These are phyloP conservation scores for Datnioides undecimradiatus DNA, from an alignment of 2,113 vertebrate genomes.

Conservation along the genomic window DNA sequence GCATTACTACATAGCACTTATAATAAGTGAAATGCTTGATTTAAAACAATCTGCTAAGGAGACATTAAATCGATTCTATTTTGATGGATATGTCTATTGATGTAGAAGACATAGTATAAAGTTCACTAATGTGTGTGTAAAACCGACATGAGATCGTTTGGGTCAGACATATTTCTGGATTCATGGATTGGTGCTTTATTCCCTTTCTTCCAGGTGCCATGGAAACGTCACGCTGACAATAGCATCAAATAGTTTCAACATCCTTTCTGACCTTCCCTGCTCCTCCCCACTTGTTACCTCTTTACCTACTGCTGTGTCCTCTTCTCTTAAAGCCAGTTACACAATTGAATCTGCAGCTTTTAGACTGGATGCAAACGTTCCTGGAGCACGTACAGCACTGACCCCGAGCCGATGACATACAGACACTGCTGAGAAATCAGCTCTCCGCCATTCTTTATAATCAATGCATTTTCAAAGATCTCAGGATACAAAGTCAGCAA, in stretches of 20 bases:
- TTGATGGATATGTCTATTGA: neutral
- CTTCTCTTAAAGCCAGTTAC: neutral
- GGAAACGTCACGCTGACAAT: no score
- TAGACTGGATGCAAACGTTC: neutral
- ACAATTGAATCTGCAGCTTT: neutral
- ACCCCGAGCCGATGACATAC: neutral
- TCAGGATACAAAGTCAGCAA: neutral
- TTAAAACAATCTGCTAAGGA: no score
- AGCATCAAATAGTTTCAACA: neutral
- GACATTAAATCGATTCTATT: no score
- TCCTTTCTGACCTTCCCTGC: neutral
- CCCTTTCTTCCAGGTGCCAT: neutral
- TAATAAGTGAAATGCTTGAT: no score
- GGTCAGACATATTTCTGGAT: neutral
- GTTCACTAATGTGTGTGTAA: neutral
- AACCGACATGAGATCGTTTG: neutral
- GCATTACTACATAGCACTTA: no score
- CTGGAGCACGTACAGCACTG: neutral
- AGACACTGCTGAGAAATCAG: neutral
- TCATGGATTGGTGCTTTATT: neutral
- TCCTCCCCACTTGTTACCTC: neutral
- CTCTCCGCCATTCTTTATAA: neutral
- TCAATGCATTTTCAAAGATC: neutral
- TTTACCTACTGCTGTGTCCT: neutral
- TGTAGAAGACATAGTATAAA: neutral